Evolutionary conservation across 2,888 invertebrate genomes (phyloP).

Genomic region (Nephrocerus scutellatus): DNA sequence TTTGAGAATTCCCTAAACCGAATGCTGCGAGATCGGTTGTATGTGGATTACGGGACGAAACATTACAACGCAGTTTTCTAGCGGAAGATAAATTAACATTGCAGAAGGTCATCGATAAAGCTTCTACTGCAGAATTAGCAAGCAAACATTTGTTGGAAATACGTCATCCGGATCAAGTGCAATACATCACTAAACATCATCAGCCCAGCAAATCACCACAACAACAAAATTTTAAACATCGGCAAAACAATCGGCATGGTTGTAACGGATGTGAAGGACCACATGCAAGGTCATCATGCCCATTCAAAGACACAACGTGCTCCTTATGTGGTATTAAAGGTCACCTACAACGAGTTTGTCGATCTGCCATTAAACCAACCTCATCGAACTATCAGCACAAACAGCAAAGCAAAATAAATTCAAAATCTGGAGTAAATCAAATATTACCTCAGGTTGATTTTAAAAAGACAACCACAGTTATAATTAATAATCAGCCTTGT

Average conservation of each 20-base stretch:
- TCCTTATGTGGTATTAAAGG: constrained; percentile 13
- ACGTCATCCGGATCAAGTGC: constrained; percentile 1
- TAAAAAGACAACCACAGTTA: not conserved
- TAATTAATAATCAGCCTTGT: constrained; percentile 5
- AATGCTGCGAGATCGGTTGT: constrained; percentile 18
- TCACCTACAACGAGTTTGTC: constrained; percentile 17
- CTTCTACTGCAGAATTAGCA: constrained; percentile 13
- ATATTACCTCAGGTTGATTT: not conserved
- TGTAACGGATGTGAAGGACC: not conserved
- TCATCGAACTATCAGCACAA: too few relatives aligned
- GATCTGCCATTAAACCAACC: constrained; percentile 4
- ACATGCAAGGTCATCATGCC: constrained; percentile 6
- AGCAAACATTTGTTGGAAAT: constrained; percentile 6
- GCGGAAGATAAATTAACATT: constrained; percentile 13
- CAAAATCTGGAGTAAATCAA: constrained; percentile 1
- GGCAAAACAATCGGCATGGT: too few relatives aligned
- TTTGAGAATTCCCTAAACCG: constrained; percentile 15
- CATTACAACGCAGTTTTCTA: constrained; percentile 13
- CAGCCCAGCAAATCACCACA: not conserved
- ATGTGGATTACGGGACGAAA: constrained; percentile 17
- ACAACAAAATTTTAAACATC: too few relatives aligned
- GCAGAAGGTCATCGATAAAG: constrained; percentile 16
- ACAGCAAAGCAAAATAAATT: too few relatives aligned
- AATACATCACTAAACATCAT: too few relatives aligned
- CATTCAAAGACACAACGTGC: constrained; percentile 10